phyloP scores from a whole-genome alignment of 1,140 invertebrate genomes.

The Anastrepha ludens region DNA sequence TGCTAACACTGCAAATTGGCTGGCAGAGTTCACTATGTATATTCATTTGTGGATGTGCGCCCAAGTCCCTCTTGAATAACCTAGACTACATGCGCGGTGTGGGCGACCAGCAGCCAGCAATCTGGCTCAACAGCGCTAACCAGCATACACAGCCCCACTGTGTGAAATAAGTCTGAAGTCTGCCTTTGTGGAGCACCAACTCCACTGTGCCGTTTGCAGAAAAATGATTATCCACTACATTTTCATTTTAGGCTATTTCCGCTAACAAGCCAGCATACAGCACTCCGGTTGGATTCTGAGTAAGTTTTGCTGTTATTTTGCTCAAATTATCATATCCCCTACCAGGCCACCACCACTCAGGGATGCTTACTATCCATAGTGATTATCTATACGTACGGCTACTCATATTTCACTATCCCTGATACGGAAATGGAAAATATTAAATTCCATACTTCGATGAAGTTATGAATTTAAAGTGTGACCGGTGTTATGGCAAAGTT shows the following conservation, averaged over 20 bases:
- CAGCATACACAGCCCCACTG: not conserved
- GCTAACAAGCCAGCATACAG: not conserved
- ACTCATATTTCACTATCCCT: not conserved
- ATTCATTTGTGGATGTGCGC: not conserved
- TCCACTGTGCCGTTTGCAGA: not conserved
- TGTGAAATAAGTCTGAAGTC: not conserved
- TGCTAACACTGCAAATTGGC: not conserved
- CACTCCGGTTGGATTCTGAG: not conserved
- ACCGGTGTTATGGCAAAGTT: not conserved
- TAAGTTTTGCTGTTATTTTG: not conserved
- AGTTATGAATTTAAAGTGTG: slow-evolving; percentile 19
- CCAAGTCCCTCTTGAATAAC: not conserved
- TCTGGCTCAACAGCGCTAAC: not conserved
- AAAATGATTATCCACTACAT: slow-evolving; percentile 32
- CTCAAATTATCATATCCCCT: not conserved
- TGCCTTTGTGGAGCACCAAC: not conserved
- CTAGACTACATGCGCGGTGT: too few species aligned
- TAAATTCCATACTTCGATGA: slow-evolving; percentile 33
- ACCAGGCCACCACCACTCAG: not conserved
- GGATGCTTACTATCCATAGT: not conserved
- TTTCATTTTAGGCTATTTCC: slow-evolving; percentile 43
- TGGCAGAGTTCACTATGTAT: not conserved
- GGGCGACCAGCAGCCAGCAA: too few species aligned
- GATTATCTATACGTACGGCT: not conserved
- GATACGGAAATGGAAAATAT: slow-evolving; percentile 35